These are phyloP conservation scores for Musca domestica DNA, from an alignment of 1,140 invertebrate genomes.

Conservation along the genomic window DNA sequence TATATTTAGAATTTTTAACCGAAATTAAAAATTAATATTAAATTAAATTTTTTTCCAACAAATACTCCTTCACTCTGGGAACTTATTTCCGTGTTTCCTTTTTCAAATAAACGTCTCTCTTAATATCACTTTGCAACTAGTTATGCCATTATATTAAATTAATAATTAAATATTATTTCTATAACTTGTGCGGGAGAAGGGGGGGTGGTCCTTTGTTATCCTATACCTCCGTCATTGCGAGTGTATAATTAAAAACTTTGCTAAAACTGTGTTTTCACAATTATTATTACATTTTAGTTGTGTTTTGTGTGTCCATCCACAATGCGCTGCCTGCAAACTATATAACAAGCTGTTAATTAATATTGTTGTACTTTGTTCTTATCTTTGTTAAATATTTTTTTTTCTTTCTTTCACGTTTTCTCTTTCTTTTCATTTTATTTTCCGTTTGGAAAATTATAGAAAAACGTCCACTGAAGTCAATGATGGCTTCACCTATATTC, in stretches of 20 bases:
- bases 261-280: neutral
- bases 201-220: too few relatives aligned
- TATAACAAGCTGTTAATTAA: conserved; percentile 1
- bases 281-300: neutral
- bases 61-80: too few relatives aligned
- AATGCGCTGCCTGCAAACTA: neutral
- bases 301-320: neutral
- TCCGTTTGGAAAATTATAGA: conserved; percentile 32
- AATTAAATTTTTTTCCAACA: too few relatives aligned
- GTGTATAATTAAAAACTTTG: neutral
- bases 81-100: too few relatives aligned
- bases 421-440: neutral
- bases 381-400: neutral
- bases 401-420: conserved; percentile 4
- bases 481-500: conserved; percentile 45
- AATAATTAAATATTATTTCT: too few relatives aligned
- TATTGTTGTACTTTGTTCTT: neutral
- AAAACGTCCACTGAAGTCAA: conserved; percentile 50
- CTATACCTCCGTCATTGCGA: neutral
- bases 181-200: too few relatives aligned
- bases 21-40: too few relatives aligned
- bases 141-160: too few relatives aligned
- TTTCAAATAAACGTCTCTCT: too few relatives aligned
- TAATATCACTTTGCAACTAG: too few relatives aligned
- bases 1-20: too few relatives aligned